A percentile compares a stretch with the other conserved stretches of the same genome.
These are phyloP conservation scores for Cetonia aurata DNA, from an alignment of 2,888 invertebrate genomes.

Conservation along the genomic window DNA sequence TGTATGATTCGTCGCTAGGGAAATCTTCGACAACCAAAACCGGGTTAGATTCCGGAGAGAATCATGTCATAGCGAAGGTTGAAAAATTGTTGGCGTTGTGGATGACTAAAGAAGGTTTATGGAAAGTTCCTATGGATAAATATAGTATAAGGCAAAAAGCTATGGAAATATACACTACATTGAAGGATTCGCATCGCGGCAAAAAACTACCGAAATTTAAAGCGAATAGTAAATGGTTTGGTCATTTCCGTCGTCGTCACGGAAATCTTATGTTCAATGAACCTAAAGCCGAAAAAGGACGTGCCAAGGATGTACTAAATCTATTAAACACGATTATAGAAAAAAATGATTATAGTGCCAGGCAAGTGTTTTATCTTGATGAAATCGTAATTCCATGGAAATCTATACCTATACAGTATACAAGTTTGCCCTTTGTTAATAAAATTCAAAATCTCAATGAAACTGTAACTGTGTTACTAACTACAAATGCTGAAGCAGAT, in stretches of 20 bases:
- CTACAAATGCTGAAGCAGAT: neutral
- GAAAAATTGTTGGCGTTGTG: neutral
- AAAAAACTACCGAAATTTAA: neutral
- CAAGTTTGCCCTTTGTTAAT: neutral
- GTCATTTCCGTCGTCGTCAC: neutral
- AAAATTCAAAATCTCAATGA: conserved; percentile 5
- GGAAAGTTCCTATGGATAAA: neutral
- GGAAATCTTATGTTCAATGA: neutral
- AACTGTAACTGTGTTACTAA: conserved; percentile 1
- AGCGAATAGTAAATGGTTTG: conserved; percentile 3
- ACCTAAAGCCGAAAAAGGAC: neutral
- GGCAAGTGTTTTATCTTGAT: neutral
- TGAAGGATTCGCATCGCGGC: neutral
- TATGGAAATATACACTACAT: neutral
- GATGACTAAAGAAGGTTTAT: neutral
- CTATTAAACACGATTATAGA: neutral
- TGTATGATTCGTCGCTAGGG: neutral
- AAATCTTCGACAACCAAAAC: neutral
- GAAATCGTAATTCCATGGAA: conserved; percentile 13
- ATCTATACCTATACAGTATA: conserved; percentile 10
- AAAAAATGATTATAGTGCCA: neutral
- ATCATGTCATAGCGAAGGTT: neutral
- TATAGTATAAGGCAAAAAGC: neutral
- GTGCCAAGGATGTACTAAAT: neutral
- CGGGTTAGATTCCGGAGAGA: too few relatives aligned